Base-by-base conservation (phyloP, 1,140 invertebrate genomes). In the Drosophila gunungcola region DNA sequence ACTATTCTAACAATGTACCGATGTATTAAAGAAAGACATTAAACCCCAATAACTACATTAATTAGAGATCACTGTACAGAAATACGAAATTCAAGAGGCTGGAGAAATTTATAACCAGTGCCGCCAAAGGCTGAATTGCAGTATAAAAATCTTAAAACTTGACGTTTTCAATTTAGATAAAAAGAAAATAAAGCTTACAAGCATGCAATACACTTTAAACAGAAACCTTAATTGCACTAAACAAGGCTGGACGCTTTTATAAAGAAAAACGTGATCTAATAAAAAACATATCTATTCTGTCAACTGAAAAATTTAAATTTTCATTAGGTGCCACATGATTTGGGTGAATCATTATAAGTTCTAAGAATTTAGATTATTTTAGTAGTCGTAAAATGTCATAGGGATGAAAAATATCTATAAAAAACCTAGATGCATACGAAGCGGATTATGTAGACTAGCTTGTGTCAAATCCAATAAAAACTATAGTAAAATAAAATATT, bases 291-390 rank as follows among this genome's bases (percentile, higher is more conserved):
- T 45, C n/a, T 36, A 11, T 51, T 42, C 9, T 36, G 64, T 51
- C 45, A 68, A 32, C 38, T 38, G n/a, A 60, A 21, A 4, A 16
- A 16, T 25, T 25, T 38, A 43, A 45, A n/a, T 11, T 65, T 65
- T 68, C 9, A 53, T 52, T 34, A 13, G 64, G 61, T 65, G 64
- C 64, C 39, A 52, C 29, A 45, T 65, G 64, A 65, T 64, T 68
- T 65, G 32, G 61, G 61, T 68, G 46, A 68, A 52, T 68, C 64
- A 68, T 68, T 52, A 16, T 3, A 7, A 36, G 41, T 16, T 29
- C 61, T 51, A 39, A n/a, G 60, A 60, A 62, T 65, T 36, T 36
- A 38, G 7, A 11, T n/a, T 12, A 10, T 27, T 64, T 43, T 42
- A 7, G 13, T 29, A 29, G 16, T 43, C 62, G 32, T 63, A 29